Percentiles rank a stretch among this genome's conserved stretches.
Evolutionary conservation across 2,888 invertebrate genomes (phyloP).

Genomic region (Polymixis flavicincta): DNA sequence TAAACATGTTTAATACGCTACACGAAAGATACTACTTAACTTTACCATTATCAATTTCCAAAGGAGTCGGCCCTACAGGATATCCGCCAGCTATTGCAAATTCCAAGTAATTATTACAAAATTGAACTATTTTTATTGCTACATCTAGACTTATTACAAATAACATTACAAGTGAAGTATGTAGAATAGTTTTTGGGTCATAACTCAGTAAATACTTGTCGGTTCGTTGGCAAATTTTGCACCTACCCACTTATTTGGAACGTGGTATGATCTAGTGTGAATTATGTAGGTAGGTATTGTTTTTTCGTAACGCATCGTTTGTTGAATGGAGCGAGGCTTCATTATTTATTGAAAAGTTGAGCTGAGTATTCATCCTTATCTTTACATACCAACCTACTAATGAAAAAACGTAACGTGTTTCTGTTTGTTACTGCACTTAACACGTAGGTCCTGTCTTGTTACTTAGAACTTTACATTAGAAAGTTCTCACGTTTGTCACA

Average conservation of each 20-base stretch:
- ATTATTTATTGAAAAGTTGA: slow-evolving; percentile 5
- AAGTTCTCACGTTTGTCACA: too few species aligned
- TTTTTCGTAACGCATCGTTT: slow-evolving; percentile 32
- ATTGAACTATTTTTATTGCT: slow-evolving; percentile 44
- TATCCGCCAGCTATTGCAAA: slow-evolving; percentile 34
- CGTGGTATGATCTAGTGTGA: slow-evolving; percentile 34
- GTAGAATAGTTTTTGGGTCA: slow-evolving; percentile 30
- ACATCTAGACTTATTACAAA: slow-evolving; percentile 29
- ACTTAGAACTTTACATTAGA: not conserved
- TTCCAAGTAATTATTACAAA: slow-evolving; percentile 34
- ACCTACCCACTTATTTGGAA: slow-evolving; percentile 8
- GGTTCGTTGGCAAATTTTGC: slow-evolving; percentile 43
- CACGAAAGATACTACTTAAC: not conserved
- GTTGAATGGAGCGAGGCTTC: slow-evolving; percentile 19
- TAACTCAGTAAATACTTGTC: slow-evolving; percentile 21
- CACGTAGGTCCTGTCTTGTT: not conserved
- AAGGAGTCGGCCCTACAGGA: slow-evolving; percentile 3
- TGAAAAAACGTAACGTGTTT: not conserved
- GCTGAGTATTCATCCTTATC: not conserved
- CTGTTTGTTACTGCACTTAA: not conserved
- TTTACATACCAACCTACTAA: not conserved
- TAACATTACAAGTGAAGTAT: slow-evolving; percentile 15
- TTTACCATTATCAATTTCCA: not conserved
- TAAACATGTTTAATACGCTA: too few species aligned
- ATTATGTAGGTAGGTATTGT: not conserved